Conservation (phyloP, 2,113 vertebrate genomes). For the Holacanthus passer region DNA sequence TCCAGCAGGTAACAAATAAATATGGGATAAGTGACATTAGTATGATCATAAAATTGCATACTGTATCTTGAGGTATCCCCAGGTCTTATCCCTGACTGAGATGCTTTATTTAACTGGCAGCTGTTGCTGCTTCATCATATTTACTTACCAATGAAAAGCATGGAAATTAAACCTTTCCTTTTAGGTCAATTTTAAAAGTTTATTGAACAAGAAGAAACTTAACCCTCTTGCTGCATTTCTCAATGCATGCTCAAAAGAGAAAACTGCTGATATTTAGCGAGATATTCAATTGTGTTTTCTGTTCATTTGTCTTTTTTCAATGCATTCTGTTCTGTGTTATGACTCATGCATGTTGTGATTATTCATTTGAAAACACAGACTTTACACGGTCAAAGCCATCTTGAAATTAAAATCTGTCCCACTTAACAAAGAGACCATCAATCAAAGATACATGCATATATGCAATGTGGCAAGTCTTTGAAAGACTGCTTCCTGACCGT, state of each 20-base stretch:
- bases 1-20: neutral
- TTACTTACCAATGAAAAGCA: slow-evolving; percentile 9
- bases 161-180: slow-evolving; percentile 27
- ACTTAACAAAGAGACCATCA: neutral
- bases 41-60: too few relatives aligned
- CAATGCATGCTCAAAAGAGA: neutral
- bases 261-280: neutral
- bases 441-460: slow-evolving; percentile 3
- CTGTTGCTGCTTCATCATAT: slow-evolving; percentile 12
- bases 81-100: slow-evolving; percentile 5
- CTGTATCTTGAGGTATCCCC: neutral
- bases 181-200: slow-evolving; percentile 17
- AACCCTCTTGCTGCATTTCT: neutral
- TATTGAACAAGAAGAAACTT: neutral
- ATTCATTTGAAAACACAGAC: slow-evolving; percentile 22
- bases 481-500: neutral
- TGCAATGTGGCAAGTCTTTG: neutral
- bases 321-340: neutral
- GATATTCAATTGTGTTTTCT: neutral
- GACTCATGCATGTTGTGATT: slow-evolving; percentile 30
- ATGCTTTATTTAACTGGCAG: slow-evolving; percentile 11
- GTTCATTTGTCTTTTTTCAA: slow-evolving; percentile 1
- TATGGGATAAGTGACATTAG: too few relatives aligned
- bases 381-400: slow-evolving; percentile 24
- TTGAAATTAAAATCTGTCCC: slow-evolving; percentile 34